Base-by-base conservation (phyloP, 2,113 vertebrate species). In the Mionectes macconnelli region DNA sequence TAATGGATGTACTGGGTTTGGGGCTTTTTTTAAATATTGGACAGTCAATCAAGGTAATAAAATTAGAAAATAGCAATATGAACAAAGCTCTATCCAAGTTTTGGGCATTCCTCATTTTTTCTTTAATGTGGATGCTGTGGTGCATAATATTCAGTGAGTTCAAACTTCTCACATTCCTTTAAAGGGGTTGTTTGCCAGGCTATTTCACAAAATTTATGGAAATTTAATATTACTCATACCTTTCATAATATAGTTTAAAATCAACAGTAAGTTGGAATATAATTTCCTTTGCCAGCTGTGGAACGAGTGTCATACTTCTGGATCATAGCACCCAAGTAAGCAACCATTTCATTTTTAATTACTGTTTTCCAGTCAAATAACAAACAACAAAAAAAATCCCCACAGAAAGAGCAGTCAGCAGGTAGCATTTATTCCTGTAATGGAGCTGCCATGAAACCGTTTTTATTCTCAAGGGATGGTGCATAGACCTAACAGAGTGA, bases 351-450 rank as follows among this genome's bases (percentile, higher is more conserved):
- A 52, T 82, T 78, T 88, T 69, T 85, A 94, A 88, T 87, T 76
- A 77, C 75, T 87, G 66, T 56, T 95, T 96, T 84, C 70, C 63
- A 88, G 31, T 75, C 55, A 77, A 72, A 68, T 76, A 17, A 39
- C 89, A 84, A 68, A 92, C 90, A 17, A 39, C 89, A 84, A 68
- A 92, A 91, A 62, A 94, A 74, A 90, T 53, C 74, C 30, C 64
- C n/a, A 12, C 14, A 87, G 91, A 93, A 73, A 18, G 33, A 84
- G 47, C 35, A 57, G 42, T 68, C 77, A 92, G 87, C 84, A 96
- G 94, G 72, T 84, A 76, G 73, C 70, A 68, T 89, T 95, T 95
- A 21, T 89, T 97, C 91, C 91, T 78, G 40, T 55, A 93, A 86
- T 3, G 35, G 62, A 81, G 63, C 78, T 82, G 39, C 79, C 77